Evolutionary conservation across 2,888 invertebrate genomes (phyloP), one percentile per base, ranked within the genome.

Genomic region (Aleiodes leptofemur): DNA sequence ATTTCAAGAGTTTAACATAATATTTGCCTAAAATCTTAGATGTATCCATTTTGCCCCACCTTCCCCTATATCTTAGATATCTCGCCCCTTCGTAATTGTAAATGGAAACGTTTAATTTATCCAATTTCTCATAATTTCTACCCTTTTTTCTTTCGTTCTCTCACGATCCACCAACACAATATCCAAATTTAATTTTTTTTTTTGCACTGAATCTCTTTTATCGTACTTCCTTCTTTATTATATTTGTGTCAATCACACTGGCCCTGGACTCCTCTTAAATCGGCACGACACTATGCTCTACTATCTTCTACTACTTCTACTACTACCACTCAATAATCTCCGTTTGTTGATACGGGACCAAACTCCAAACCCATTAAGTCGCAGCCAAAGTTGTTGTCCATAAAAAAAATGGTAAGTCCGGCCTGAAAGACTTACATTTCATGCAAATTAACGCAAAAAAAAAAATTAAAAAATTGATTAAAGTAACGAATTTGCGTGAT

Each of bases 361-460:
- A 84, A 85, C 78, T 80, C 74, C 87, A 86, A 88, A 88, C 85
- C 87, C 87, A 85, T 89, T 87, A 87, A 89, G 88, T 88, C 87
- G 89, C 90, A 90, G 90, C 90, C 87, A 90, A 90, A 90, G 89
- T 90, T 87, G 90, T 90, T 88, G 87, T 90, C 88, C 88, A 90
- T 90, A 90, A 90, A 90, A 90, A 90, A 85, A 90, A 88, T 88
- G 90, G 90, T 90, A 90, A 90, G 90, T 90, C 88, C 86, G 87
- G 84, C 83, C 86, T 68, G 87, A 88, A 23, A 84, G 89, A 89
- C 89, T 89, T 89, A 88, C 89, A 77, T 66, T 85, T 86, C 84
- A 84, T 85, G 86, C 87, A 85, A 86, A 84, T 79, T 79, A 80
- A 78, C 80, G 74, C 78, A 79, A 80, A 77, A 23, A 23, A 23